Percentiles rank a stretch among this genome's conserved stretches.
These are phyloP conservation scores for Brevimyrus niger DNA, from an alignment of 2,113 vertebrate genomes.

Conservation along the genomic window DNA sequence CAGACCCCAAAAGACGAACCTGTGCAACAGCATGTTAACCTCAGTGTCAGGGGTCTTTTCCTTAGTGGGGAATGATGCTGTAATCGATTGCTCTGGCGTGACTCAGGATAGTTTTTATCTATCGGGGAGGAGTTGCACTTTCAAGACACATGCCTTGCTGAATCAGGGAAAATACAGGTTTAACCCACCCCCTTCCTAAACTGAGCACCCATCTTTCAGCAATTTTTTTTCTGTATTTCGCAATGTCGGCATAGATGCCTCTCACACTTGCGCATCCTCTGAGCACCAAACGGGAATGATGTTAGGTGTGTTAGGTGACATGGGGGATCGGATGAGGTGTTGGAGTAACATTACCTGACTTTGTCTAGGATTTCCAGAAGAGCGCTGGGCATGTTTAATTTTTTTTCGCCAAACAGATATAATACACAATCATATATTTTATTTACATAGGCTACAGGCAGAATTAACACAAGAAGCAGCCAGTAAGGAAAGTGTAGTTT, in stretches of 20 bases:
- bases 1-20: slow-evolving; percentile 7
- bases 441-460: background rate
- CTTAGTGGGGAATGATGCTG: background rate
- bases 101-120: background rate
- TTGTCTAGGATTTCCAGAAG: background rate
- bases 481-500: background rate
- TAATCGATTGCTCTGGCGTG: background rate
- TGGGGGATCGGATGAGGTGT: background rate
- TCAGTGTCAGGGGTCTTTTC: background rate
- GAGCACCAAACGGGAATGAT: background rate
- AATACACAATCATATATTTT: background rate
- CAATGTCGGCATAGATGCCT: background rate
- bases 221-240: background rate
- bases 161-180: background rate
- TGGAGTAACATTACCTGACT: background rate
- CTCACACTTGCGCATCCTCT: background rate
- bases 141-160: background rate
- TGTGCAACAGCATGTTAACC: slow-evolving; percentile 37
- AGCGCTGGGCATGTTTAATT: background rate
- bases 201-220: background rate
- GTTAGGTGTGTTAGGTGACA: background rate
- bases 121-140: background rate
- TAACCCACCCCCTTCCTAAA: background rate
- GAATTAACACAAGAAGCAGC: background rate
- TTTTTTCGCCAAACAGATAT: background rate